Evolutionary conservation across 64 coral and sea anemone genomes (phyloP).

Genomic region (Platygyra sinensis): DNA sequence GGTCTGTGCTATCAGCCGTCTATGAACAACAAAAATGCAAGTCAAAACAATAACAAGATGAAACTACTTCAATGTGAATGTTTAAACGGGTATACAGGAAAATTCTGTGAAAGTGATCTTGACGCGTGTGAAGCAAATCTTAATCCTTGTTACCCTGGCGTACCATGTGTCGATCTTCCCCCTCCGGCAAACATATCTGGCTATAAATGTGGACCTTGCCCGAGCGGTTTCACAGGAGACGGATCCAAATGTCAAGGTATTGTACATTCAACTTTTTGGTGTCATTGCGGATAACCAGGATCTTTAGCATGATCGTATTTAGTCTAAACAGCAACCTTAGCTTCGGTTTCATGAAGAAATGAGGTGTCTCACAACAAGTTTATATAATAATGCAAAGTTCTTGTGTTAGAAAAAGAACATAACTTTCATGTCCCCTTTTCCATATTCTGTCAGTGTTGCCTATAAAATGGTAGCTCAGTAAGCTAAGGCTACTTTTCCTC

Average conservation of each 20-base stretch:
- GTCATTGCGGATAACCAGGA: too few relatives aligned
- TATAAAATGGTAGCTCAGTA: too few relatives aligned
- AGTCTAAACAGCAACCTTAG: not conserved
- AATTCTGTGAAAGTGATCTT: conserved; percentile 20
- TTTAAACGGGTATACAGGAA: conserved; percentile 16
- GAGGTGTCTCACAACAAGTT: too few relatives aligned
- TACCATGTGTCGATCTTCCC: not conserved
- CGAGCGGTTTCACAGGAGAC: conserved; percentile 23
- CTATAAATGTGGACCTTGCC: conserved; percentile 44
- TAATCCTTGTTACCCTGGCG: conserved; percentile 40
- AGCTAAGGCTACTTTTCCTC: too few relatives aligned
- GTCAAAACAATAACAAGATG: not conserved
- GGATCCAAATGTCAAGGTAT: conserved; percentile 44
- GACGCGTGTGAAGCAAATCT: conserved; percentile 41
- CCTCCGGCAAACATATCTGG: conserved; percentile 28
- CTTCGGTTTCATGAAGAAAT: not conserved
- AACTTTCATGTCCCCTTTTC: too few relatives aligned
- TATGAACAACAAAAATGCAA: not conserved
- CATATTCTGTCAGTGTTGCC: too few relatives aligned
- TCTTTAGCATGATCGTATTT: not conserved
- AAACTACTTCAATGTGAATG: not conserved
- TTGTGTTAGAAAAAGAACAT: too few relatives aligned
- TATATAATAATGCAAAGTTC: too few relatives aligned
- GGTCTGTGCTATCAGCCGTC: not conserved
- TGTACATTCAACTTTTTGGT: too few relatives aligned